A percentile compares a stretch with the other conserved stretches of the same genome.
phyloP scores from a whole-genome alignment of 2,888 invertebrate genomes.

The Sycophila texana region DNA sequence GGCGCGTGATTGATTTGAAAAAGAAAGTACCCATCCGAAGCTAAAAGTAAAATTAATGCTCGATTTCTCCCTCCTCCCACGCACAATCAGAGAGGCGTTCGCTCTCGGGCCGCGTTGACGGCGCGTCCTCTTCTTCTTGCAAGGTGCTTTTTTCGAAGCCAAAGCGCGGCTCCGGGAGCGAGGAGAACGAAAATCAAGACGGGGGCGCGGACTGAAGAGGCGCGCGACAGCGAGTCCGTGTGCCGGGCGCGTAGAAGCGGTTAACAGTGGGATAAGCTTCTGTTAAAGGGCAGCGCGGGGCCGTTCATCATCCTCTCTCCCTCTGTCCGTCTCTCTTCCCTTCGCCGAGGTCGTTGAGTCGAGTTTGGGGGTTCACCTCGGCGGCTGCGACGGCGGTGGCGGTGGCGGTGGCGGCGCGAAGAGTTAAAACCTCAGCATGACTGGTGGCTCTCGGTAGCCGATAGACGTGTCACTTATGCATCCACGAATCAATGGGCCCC shows the following conservation, averaged over 20 bases:
- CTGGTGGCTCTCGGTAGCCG: slow-evolving; percentile 73
- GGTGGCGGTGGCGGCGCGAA: slow-evolving; percentile 51
- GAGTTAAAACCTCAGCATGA: slow-evolving; percentile 75
- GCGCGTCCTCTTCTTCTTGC: not conserved
- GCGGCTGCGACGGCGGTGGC: slow-evolving; percentile 37
- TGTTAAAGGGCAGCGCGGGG: slow-evolving; percentile 56
- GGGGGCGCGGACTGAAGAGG: not conserved
- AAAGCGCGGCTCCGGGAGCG: not conserved
- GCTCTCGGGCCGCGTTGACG: not conserved
- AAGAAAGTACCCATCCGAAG: slow-evolving; percentile 12
- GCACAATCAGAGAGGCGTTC: not conserved
- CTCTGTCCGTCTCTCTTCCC: slow-evolving; percentile 36
- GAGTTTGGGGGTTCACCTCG: slow-evolving; percentile 64
- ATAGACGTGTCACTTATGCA: slow-evolving; percentile 74
- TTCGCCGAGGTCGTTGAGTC: slow-evolving; percentile 57
- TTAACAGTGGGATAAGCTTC: slow-evolving; percentile 52
- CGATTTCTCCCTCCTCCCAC: slow-evolving; percentile 3
- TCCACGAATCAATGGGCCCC: slow-evolving; percentile 71
- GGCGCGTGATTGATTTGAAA: slow-evolving; percentile 33
- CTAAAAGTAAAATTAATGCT: slow-evolving; percentile 44
- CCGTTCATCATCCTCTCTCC: slow-evolving; percentile 70
- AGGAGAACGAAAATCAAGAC: slow-evolving; percentile 5
- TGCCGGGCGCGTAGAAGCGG: not conserved
- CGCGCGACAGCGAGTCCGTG: too few relatives aligned
- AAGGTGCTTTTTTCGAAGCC: not conserved